Evolutionary conservation across 1,140 invertebrate species (phyloP).

Genomic region (Micrasema longulum): DNA sequence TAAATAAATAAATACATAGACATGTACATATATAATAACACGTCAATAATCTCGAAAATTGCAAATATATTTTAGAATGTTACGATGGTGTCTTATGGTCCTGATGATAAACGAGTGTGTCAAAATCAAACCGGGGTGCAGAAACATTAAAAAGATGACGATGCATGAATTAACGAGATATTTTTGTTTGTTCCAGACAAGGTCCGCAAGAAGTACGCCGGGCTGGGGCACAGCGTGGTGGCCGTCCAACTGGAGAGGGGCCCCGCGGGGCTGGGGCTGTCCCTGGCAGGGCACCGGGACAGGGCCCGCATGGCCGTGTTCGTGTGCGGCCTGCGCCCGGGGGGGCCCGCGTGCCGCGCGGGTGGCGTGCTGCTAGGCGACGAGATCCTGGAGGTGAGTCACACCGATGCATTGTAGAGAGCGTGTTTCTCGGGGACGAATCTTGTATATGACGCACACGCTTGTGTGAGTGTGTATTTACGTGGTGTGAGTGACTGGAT

Average conservation of each 20-base stretch:
- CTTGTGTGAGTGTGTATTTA: too few species aligned
- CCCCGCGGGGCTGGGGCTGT: constrained; percentile 85
- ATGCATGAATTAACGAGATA: not conserved
- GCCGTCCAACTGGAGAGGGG: constrained; percentile 78
- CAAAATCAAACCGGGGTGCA: too few species aligned
- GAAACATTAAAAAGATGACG: too few species aligned
- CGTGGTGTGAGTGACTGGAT: too few species aligned
- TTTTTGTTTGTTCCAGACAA: constrained; percentile 78
- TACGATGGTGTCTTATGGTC: too few species aligned
- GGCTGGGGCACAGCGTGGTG: constrained; percentile 71
- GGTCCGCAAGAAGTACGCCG: constrained; percentile 90
- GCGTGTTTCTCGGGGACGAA: too few species aligned
- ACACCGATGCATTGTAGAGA: not conserved
- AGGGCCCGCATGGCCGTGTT: constrained; percentile 96
- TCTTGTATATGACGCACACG: too few species aligned
- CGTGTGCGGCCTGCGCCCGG: constrained; percentile 93
- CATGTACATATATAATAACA: too few species aligned
- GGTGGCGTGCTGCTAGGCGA: constrained; percentile 90
- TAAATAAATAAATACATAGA: too few species aligned
- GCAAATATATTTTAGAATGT: too few species aligned
- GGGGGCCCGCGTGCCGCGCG: constrained; percentile 81
- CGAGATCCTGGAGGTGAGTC: constrained; percentile 90
- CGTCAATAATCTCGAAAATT: too few species aligned
- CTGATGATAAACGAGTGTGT: too few species aligned
- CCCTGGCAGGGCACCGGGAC: constrained; percentile 94